A percentile compares a stretch with the other conserved stretches of the same genome.
Evolutionary conservation across 2,888 invertebrate genomes (phyloP).

Genomic region (Leucophora obtusa): DNA sequence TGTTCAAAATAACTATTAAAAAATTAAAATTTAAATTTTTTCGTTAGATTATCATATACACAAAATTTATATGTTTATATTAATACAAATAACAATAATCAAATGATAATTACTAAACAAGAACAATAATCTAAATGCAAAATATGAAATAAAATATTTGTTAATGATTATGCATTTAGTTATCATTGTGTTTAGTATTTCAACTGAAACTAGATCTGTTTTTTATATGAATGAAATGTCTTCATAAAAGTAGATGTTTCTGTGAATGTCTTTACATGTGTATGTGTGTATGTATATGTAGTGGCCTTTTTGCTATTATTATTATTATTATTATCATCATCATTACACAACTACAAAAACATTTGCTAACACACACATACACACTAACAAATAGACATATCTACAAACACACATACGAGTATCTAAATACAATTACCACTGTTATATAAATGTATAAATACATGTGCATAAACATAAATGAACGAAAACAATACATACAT

Average conservation of each 20-base stretch:
- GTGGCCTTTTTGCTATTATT: constrained; percentile 5
- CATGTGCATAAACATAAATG: not conserved
- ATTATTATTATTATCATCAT: constrained; percentile 15
- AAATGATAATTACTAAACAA: not conserved
- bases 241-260: constrained; percentile 26
- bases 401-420: not conserved
- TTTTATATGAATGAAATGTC: constrained; percentile 3
- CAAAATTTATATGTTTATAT: not conserved
- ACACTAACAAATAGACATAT: too few relatives aligned
- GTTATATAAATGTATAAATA: constrained; percentile 25
- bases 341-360: constrained; percentile 22
- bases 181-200: constrained; percentile 21
- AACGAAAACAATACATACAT: not conserved
- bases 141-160: constrained; percentile 28
- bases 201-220: not conserved
- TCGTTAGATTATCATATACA: not conserved
- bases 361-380: not conserved
- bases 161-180: constrained; percentile 27
- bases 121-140: not conserved
- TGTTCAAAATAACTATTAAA: too few relatives aligned
- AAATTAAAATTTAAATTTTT: not conserved
- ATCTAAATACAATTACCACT: constrained; percentile 23
- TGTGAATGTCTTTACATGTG: constrained; percentile 13
- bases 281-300: constrained; percentile 24
- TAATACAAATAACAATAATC: not conserved